Evolutionary conservation across 1,140 invertebrate genomes (phyloP), one percentile per base, ranked within the genome.

Genomic region (Phthorimaea operculella): DNA sequence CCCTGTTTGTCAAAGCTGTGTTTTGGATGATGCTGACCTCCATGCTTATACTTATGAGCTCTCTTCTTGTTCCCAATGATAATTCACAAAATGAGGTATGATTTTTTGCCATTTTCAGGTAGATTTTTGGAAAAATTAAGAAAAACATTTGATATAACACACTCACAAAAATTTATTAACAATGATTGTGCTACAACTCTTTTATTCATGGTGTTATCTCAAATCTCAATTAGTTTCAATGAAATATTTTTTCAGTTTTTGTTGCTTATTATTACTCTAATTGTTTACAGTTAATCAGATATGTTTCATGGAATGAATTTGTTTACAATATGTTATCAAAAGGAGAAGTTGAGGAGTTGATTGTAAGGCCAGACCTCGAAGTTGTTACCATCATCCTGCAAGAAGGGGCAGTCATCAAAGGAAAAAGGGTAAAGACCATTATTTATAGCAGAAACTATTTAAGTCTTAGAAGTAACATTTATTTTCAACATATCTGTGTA

Each of bases 271-370:
- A 28, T 28, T 28, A 28, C 21, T 28, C 6, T 28, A 6, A 4
- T 28, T 28, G 21, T 39, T n/a, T 12, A 2, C 74, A 87, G 85
- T 62, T 87, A 18, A 76, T 88, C 6, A 72, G 89, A 42, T 95
- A 93, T 83, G 92, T 97, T 16, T 96, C 94, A 0, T 98, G 96
- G 96, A 95, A 97, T 87, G 96, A 98, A 87, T 98, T 98, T 87
- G 88, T 96, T 1, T 92, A 97, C 80, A 92, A 96, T 55, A 96
- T 98, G 94, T 79, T 98, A 45, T 90, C 92, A 0, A 96, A 95
- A 84, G 96, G 96, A 15, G 96, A 98, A 88, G 96, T 98, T 0
- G 91, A 96, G 74, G 90, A 95, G 82, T 85, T 98, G 47, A 92
- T 96, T 63, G 90, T 98, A 0, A 86, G 91, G 36, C 95, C 96